phyloP scores from a whole-genome alignment of 2,113 vertebrate genomes.

The Chroicocephalus ridibundus region DNA sequence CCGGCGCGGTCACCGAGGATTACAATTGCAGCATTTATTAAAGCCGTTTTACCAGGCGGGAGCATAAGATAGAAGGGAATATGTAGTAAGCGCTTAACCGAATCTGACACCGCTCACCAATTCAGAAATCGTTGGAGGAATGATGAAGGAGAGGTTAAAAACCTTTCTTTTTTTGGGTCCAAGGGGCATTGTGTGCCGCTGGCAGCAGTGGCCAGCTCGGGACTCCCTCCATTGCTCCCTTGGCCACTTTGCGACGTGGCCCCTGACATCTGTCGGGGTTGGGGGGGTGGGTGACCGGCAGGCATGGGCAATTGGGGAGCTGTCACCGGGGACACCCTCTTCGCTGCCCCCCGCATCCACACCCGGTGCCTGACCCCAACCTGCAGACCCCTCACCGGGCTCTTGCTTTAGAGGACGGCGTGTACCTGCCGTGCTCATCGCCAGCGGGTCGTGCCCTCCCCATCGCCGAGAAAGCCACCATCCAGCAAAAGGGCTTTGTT shows the following conservation, averaged over 20 bases:
- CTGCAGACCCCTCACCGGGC: neutral
- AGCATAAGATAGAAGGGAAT: neutral
- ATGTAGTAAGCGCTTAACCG: neutral
- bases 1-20: neutral
- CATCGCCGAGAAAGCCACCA: neutral
- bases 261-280: neutral
- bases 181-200: neutral
- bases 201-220: neutral
- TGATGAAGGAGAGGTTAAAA: neutral
- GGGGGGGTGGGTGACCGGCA: neutral
- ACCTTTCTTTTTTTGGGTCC: neutral
- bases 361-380: neutral
- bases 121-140: neutral
- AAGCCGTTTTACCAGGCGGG: neutral
- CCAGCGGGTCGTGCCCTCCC: neutral
- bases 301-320: neutral
- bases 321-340: neutral
- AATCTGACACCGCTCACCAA: neutral
- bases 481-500: conserved; percentile 40
- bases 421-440: neutral
- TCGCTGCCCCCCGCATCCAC: neutral
- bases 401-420: neutral
- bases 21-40: neutral
- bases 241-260: neutral
- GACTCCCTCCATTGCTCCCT: neutral